Evolutionary conservation across 2,113 vertebrate genomes (phyloP).

Genomic region (Sclerurus mexicanus): DNA sequence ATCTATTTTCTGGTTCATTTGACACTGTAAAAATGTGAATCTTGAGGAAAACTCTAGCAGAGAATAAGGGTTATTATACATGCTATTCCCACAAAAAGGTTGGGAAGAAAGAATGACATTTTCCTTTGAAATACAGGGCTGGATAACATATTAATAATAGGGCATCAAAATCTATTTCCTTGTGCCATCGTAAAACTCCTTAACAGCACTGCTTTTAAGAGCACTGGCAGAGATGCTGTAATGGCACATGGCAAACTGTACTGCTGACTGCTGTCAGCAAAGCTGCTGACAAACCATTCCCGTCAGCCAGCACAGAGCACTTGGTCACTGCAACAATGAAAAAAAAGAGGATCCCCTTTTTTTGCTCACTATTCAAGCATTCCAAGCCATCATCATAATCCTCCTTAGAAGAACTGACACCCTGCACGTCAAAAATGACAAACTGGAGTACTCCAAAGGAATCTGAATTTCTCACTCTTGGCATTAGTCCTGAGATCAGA

Average conservation of each 20-base stretch:
- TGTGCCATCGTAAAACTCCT: neutral
- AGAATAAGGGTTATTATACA: neutral
- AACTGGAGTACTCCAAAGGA: neutral
- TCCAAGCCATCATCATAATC: neutral
- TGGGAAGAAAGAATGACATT: neutral
- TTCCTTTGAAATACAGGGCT: neutral
- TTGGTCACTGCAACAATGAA: neutral
- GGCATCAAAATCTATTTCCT: constrained; percentile 35
- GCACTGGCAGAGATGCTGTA: constrained; percentile 21
- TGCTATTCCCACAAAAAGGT: neutral
- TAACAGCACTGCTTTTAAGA: constrained; percentile 23
- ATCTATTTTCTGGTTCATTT: constrained; percentile 31
- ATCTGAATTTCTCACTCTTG: neutral
- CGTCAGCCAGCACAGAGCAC: neutral
- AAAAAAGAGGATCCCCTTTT: neutral
- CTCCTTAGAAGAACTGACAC: neutral
- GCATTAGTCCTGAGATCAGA: neutral
- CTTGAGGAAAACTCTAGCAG: neutral
- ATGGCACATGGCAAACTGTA: neutral
- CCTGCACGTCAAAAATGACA: neutral
- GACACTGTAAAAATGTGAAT: neutral
- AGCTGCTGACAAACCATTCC: neutral
- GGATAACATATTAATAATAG: constrained; percentile 9
- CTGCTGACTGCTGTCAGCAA: too few relatives aligned
- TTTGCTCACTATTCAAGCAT: neutral